Conservation (phyloP, 2,113 vertebrate genomes). For the Mormyrus iriodes region DNA sequence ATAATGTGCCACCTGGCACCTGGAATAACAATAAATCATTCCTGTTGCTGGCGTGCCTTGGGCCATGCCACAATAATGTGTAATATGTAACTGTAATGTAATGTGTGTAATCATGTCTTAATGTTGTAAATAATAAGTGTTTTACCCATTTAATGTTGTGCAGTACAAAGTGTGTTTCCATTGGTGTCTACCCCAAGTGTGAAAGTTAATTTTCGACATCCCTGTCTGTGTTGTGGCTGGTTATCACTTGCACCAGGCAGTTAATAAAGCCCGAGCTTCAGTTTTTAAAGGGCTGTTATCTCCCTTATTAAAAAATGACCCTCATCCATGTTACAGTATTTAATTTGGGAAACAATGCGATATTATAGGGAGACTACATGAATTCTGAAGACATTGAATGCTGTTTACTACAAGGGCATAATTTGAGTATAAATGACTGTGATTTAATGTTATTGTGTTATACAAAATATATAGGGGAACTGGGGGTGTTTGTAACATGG, state of each 20-base stretch:
- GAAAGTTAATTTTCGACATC: background rate
- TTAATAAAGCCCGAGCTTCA: background rate
- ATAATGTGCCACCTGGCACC: background rate
- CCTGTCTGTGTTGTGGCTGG: background rate
- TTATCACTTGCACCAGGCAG: background rate
- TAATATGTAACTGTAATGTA: background rate
- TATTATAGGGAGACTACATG: background rate
- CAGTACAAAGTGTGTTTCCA: background rate
- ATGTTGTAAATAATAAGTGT: background rate
- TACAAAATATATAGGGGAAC: no score
- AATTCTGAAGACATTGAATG: background rate
- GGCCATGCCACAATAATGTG: background rate
- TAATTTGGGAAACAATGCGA: no score
- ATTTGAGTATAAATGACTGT: background rate
- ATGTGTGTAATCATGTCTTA: background rate
- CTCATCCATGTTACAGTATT: background rate
- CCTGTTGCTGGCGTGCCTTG: background rate
- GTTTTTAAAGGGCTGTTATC: background rate
- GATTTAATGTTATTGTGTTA: no score
- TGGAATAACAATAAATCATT: background rate
- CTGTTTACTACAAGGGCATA: background rate
- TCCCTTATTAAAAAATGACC: background rate
- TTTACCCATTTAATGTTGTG: background rate
- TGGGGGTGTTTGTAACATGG: no score
- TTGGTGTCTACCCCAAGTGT: background rate